Evolutionary conservation across 2,113 vertebrate species (phyloP).

Genomic region (Pavo muticus): DNA sequence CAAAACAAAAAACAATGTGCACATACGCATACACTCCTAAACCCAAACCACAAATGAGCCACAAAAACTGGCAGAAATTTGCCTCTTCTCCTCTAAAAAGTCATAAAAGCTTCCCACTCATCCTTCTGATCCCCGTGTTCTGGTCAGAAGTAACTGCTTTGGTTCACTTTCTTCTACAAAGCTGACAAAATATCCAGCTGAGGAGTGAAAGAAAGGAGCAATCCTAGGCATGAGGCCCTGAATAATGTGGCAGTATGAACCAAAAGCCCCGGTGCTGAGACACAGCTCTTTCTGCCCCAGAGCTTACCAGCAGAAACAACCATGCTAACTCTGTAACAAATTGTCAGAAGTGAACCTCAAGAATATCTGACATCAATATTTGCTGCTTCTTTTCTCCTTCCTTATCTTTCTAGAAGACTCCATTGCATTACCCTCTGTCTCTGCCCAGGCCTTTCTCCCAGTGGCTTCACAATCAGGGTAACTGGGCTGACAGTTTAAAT

Average conservation of each 20-base stretch:
- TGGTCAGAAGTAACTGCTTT: not conserved
- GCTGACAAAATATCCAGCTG: not conserved
- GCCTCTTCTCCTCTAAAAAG: not conserved
- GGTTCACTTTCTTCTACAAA: not conserved
- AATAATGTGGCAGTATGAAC: not conserved
- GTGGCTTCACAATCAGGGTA: not conserved
- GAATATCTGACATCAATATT: not conserved
- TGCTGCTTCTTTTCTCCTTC: not conserved
- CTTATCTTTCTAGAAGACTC: not conserved
- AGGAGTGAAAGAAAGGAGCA: not conserved
- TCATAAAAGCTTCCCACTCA: not conserved
- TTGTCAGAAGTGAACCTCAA: not conserved
- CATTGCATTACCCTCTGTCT: not conserved
- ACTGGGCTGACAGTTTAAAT: not conserved
- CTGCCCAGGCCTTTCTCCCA: not conserved
- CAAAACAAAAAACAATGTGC: not conserved
- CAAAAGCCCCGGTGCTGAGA: too few species aligned
- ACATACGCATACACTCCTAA: not conserved
- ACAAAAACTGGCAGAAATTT: not conserved
- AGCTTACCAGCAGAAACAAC: not conserved
- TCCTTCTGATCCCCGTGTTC: not conserved
- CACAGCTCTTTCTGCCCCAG: not conserved
- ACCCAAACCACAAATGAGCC: not conserved
- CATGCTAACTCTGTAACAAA: not conserved
- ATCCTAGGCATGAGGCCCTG: fast-evolving